Base-by-base conservation (phyloP, 2,888 invertebrate species). In the Ormia ochracea region DNA sequence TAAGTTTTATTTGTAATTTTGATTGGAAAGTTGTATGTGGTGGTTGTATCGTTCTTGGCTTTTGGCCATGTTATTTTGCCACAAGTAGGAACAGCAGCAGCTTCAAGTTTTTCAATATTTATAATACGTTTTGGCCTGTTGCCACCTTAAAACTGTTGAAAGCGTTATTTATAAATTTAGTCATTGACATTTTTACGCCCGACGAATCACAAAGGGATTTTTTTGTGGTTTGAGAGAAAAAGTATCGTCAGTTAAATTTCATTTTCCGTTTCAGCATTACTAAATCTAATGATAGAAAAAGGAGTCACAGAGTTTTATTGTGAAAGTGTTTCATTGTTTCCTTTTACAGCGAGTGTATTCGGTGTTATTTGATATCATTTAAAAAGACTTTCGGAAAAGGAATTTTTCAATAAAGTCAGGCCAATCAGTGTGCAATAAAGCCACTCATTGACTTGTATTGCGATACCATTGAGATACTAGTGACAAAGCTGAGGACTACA, bases 321-420 rank as follows among this genome's bases (percentile, higher is more conserved):
- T n/a, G 7, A 43, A 23, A 26, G 17, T 9, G 0, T n/a, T 45
- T 14, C 54, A 21, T 69, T 66, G 50, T 38, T 54, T 28, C 52
- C 61, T 56, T 63, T 78, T 68, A n/a, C n/a, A n/a, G n/a, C n/a
- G n/a, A n/a, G n/a, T 3, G 41, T 61, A 78, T 68, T 73, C 58
- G 78, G 73, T 78, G 36, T 63, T 59, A 21, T 66, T 48, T 73
- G n/a, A n/a, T n/a, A n/a, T n/a, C n/a, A n/a, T n/a, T n/a, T n/a
- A n/a, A n/a, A n/a, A n/a, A n/a, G n/a, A n/a, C n/a, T n/a, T n/a
- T n/a, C n/a, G n/a, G n/a, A n/a, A n/a, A n/a, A n/a, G n/a, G n/a
- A n/a, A n/a, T n/a, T n/a, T n/a, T n/a, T n/a, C n/a, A n/a, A n/a
- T n/a, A n/a, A n/a, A n/a, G n/a, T n/a, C n/a, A n/a, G n/a, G n/a